Evolutionary conservation across 2,113 vertebrate genomes (phyloP), one percentile per base, ranked within the genome.

Genomic region (Cololabis saira): DNA sequence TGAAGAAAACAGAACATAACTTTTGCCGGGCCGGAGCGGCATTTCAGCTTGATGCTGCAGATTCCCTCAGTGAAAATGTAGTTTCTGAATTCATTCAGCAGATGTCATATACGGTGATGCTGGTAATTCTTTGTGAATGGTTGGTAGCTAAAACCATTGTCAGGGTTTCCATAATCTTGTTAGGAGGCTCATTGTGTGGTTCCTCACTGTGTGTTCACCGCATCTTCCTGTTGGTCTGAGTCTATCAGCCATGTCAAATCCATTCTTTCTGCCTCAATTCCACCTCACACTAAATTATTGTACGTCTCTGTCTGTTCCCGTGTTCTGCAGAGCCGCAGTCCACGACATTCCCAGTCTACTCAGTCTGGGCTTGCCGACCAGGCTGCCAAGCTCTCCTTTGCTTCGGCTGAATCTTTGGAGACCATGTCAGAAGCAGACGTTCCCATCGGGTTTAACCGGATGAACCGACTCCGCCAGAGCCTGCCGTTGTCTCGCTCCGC

Each of bases 381-480:
- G 93, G 95, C 95, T 3, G 94, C 95, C 88, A 99, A 98, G 85
- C 93, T 99, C 67, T 98, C 98, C 24, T 99, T 96, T 5, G 98
- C 98, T 77, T 99, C 98, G 0, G 97, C 98, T 0, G 98, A 99
- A 71, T 97, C 96, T 77, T 84, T 99, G 94, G 98, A 99, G 92
- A 98, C 96, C 87, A 99, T 99, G 98, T 99, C 98, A 0, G 96
- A 99, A 84, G 96, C 98, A 0, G 97, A 99, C 92, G 92, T 99
- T 66, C 98, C 98, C n/a, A 69, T 98, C 53, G 96, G 96, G 0
- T 99, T 99, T 87, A 98, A 94, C 90, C 96, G 98, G 84, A 98
- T 98, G 95, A 98, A 98, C 87, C 96, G 98, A 13, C 97, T 99
- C 82, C 94, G 98, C 27, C 98, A 99, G 94, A 99, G 98, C 89